These are phyloP conservation scores for Diploscapter pachys DNA, from an alignment of 1,140 invertebrate genomes.

Conservation along the genomic window DNA sequence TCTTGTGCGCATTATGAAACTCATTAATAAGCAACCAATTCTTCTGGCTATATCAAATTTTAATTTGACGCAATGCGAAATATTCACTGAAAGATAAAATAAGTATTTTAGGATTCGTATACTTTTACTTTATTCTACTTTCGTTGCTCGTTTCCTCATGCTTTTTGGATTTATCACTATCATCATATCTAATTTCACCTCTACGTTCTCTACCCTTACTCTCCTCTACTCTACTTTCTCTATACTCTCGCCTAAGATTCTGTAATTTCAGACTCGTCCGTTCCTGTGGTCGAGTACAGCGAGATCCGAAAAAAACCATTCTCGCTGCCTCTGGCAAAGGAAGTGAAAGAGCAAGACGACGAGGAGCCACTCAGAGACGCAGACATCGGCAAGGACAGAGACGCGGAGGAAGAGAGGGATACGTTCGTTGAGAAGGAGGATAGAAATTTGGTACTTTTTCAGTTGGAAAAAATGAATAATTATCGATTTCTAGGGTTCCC, in stretches of 20 bases:
- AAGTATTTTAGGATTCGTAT: constrained; percentile 10
- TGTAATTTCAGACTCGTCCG: neutral
- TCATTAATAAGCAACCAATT: neutral
- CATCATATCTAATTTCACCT: constrained; percentile 1
- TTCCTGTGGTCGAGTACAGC: neutral
- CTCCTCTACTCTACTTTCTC: neutral
- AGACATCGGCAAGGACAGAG: neutral
- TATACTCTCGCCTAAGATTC: constrained; percentile 6
- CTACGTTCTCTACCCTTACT: neutral
- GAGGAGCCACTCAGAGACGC: neutral
- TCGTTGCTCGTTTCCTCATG: neutral
- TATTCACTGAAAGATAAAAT: neutral
- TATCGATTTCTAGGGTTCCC: neutral
- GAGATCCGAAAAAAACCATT: neutral
- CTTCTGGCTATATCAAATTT: neutral
- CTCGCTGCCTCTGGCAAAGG: neutral
- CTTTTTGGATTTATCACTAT: constrained; percentile 4
- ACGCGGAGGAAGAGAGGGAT: neutral
- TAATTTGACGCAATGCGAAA: constrained; percentile 6
- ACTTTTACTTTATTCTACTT: constrained; percentile 2
- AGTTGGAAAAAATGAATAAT: neutral
- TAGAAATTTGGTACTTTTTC: constrained; percentile 3
- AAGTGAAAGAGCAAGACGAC: neutral
- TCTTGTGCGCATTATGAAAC: too few species aligned
- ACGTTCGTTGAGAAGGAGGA: constrained; percentile 4